Evolutionary conservation across 2,888 invertebrate genomes (phyloP).

Genomic region (Lasioglossum malachurum): DNA sequence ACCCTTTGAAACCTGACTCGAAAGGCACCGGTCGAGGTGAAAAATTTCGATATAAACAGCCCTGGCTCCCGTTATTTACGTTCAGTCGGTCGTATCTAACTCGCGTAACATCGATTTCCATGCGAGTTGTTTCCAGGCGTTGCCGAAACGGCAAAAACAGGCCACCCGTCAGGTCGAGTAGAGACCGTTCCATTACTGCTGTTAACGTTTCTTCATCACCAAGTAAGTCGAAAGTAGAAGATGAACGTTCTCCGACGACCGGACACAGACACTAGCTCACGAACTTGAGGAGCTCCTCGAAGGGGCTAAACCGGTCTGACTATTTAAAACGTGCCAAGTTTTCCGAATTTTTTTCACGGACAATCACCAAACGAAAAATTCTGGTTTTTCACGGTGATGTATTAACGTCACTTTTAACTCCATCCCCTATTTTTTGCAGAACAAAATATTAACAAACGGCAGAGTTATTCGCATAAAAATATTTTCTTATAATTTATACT

Average conservation of each 20-base stretch:
- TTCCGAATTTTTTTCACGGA: neutral
- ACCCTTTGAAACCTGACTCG: constrained; percentile 18
- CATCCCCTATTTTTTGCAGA: neutral
- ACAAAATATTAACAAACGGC: neutral
- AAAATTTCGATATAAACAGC: constrained; percentile 28
- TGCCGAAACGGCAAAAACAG: constrained; percentile 36
- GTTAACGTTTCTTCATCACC: neutral
- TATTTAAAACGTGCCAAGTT: neutral
- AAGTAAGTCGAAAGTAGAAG: neutral
- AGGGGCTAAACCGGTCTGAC: neutral
- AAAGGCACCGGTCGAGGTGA: neutral
- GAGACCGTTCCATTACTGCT: neutral
- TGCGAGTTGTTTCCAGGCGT: constrained; percentile 24
- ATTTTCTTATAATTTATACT: no score
- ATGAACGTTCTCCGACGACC: neutral
- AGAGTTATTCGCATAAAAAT: no score
- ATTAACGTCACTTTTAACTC: neutral
- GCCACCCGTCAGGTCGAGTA: constrained; percentile 8
- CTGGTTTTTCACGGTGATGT: neutral
- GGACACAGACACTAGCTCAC: neutral
- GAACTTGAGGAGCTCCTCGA: neutral
- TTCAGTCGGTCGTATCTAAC: neutral
- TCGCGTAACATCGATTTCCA: constrained; percentile 35
- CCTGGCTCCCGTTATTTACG: constrained; percentile 29
- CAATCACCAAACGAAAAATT: neutral